Base-by-base conservation (phyloP, 2,888 invertebrate species). In the Candidula unifasciata region DNA sequence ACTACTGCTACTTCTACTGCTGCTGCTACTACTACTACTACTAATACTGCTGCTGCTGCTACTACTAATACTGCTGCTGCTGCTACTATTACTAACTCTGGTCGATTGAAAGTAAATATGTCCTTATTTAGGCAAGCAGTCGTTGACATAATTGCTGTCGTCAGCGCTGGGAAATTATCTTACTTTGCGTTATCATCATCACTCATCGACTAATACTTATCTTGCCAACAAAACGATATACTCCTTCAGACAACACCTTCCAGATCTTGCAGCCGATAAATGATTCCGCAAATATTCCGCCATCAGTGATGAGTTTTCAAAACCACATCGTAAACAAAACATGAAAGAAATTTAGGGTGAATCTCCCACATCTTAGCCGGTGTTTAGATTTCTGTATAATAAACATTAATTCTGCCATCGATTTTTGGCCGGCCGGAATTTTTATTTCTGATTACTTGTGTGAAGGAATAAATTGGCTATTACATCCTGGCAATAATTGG, bases 391-490 rank as follows among this genome's bases (percentile, higher is more conserved):
- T 54, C 30, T 18, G 52, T 52, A 68, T 69, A 80, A 80, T 80
- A 80, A 80, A 80, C 33, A 80, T 80, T 80, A 68, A 80, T 80
- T 69, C 69, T n/a, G 69, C 18, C 54, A 80, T 80, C 69, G 80
- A 80, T 80, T 80, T 80, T 69, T 80, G 66, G 80, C 52, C 54
- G 37, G 33, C 35, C 27, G 54, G 69, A 80, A 69, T 68, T 52
- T 80, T 80, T 80, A 80, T 80, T 80, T 66, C 66, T 80, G 80
- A 80, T 80, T 80, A 80, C 80, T 69, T 80, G 30, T 80, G 68
- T 80, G 54, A 69, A 69, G 68, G 35, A 69, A 54, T 80, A 80
- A 66, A 80, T 80, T 80, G 80, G 52, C 80, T 80, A 69, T 80
- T 80, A 80, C 69, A 27, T n/a, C 52, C 54, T 2, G 68, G 13